Evolutionary conservation across 2,113 vertebrate species (phyloP), one percentile per base, ranked within the genome.

Genomic region (Callithrix jacchus): DNA sequence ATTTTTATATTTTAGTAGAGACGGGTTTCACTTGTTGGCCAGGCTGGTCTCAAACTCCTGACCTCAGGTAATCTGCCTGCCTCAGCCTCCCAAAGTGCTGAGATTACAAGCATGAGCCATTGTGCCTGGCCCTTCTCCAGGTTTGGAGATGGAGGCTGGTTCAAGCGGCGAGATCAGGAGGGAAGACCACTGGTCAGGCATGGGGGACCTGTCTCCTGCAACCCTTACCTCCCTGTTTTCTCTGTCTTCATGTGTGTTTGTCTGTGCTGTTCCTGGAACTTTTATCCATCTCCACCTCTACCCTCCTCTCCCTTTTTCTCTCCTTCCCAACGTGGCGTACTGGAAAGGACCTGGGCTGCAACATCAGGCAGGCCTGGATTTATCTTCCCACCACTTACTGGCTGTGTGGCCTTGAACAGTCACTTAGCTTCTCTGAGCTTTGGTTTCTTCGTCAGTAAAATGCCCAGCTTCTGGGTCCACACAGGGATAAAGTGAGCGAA

Each of bases 391-490:
- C n/a, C 10, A 79, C 23, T n/a, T 45, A 47, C 12, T 45, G 23
- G 2, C 92, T 68, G 2, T 87, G 61, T 92, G 58, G 95, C 56
- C 32, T 80, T 89, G 66, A 71, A 23, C 91, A 96, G 64, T 66
- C 61, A 74, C 23, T 45, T 81, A 70, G 30, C 82, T n/a, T 94
- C 92, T 56, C 87, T 90, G 37, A 77, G 37, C 42, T 73, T 97
- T 4, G 12, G 21, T 95, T 86, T 95, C 58, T 77, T 89, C 49
- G 20, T 93, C 61, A 35, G 20, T 79, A 92, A 93, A 92, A 90
- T 68, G 52, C 25, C 6, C 16, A 68, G 32, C 14, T 70, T n/a
- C 30, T 49, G 52, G 61, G 35, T 5, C 54, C 42, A 27, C 18
- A 6, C n/a, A 40, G 58, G 49, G 14, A 61, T 83, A n/a, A 80